Conservation (phyloP, 2,113 vertebrate species). For the Panthera uncia region DNA sequence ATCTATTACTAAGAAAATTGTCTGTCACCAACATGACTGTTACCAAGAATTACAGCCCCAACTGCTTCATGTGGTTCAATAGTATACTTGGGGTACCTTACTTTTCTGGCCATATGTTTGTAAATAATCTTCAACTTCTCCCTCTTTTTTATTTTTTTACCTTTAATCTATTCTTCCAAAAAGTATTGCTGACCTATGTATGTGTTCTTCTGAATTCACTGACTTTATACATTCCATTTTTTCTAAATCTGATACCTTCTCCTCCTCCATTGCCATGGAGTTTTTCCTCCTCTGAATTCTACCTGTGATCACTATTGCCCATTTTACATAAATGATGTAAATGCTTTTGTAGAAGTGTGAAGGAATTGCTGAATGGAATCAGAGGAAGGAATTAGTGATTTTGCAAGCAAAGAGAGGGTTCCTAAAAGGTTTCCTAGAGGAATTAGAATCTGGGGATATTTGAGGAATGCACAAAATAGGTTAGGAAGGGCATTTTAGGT, state of each 20-base stretch:
- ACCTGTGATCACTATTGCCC: not conserved
- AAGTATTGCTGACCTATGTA: constrained; percentile 9
- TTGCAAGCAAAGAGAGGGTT: not conserved
- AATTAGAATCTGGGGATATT: not conserved
- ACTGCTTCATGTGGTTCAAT: not conserved
- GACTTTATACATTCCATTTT: not conserved
- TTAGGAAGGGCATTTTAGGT: not conserved
- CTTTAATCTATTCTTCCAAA: not conserved
- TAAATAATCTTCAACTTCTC: not conserved
- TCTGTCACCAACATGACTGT: not conserved
- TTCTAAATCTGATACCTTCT: not conserved
- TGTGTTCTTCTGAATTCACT: not conserved
- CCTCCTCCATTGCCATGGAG: not conserved
- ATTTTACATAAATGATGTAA: not conserved
- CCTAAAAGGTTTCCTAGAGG: not conserved
- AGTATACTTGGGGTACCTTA: not conserved
- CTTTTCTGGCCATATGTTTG: not conserved
- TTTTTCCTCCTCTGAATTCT: not conserved
- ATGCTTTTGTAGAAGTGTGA: not conserved
- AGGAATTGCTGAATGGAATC: not conserved
- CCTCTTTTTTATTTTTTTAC: not conserved
- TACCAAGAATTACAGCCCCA: not conserved
- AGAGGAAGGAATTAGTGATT: constrained; percentile 21
- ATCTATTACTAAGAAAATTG: not conserved
- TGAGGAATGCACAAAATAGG: not conserved